Evolutionary conservation across 2,888 invertebrate species (phyloP).

Genomic region (Lacanobia wlatinum): DNA sequence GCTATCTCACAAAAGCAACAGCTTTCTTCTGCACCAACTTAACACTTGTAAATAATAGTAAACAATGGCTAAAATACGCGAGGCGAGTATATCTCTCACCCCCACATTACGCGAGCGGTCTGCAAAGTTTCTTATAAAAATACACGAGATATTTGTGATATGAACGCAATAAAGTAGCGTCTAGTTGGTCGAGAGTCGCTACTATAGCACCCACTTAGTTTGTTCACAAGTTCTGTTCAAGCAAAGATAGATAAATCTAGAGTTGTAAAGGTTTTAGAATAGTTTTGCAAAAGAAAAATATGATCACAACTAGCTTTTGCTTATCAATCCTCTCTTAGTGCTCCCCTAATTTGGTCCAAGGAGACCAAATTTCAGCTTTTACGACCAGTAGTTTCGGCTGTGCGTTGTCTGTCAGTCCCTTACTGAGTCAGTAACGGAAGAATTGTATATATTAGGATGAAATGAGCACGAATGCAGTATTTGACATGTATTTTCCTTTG

Average conservation of each 20-base stretch:
- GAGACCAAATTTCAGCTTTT: too few species aligned
- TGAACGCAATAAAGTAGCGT: neutral
- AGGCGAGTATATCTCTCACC: conserved; percentile 1
- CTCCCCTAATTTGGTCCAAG: too few species aligned
- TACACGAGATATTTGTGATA: conserved; percentile 25
- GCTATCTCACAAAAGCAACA: neutral
- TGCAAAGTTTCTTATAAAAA: conserved; percentile 30
- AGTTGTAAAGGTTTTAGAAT: neutral
- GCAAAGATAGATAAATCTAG: conserved; percentile 7
- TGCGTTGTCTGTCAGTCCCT: too few species aligned
- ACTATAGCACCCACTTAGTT: neutral
- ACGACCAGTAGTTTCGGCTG: too few species aligned
- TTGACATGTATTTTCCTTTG: neutral
- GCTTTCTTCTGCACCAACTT: neutral
- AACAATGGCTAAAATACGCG: neutral
- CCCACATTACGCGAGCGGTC: neutral
- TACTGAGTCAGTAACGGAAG: too few species aligned
- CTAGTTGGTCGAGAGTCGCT: neutral
- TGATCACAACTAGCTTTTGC: too few species aligned
- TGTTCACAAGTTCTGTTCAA: conserved; percentile 17
- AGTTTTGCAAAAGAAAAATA: neutral
- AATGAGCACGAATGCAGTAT: too few species aligned
- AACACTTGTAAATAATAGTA: conserved; percentile 15
- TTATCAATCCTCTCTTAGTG: too few species aligned
- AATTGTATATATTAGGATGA: too few species aligned